phyloP scores from a whole-genome alignment of 2,113 vertebrate species.

The Hemibagrus wyckioides region DNA sequence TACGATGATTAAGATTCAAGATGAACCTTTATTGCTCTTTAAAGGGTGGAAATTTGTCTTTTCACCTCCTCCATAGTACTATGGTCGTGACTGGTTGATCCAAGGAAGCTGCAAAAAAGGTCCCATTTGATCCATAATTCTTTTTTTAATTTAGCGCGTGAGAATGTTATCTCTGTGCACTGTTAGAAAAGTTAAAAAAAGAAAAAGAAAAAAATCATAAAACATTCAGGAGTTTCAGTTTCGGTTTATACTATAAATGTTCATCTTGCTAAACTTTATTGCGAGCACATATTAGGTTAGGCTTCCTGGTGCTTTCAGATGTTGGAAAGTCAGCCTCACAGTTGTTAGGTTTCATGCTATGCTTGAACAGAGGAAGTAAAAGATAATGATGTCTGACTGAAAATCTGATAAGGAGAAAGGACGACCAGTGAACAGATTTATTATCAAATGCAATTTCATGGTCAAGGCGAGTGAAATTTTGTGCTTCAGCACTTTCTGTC shows the following conservation, averaged over 20 bases:
- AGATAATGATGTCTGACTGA: constrained; percentile 27
- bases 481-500: constrained; percentile 38
- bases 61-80: not conserved
- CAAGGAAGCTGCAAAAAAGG: not conserved
- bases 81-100: not conserved
- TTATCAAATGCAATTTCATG: constrained; percentile 51
- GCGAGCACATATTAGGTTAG: constrained; percentile 33
- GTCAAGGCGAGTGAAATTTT: constrained; percentile 14
- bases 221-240: too few relatives aligned
- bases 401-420: constrained; percentile 34
- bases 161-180: not conserved
- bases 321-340: constrained; percentile 24
- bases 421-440: constrained; percentile 36
- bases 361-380: constrained; percentile 8
- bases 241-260: not conserved
- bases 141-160: not conserved
- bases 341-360: constrained; percentile 21
- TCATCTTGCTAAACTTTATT: constrained; percentile 1
- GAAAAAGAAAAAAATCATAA: not conserved
- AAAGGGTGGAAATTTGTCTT: not conserved
- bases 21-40: not conserved
- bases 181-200: not conserved
- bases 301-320: constrained; percentile 24
- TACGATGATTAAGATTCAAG: not conserved
- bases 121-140: not conserved